Base-by-base conservation (phyloP, 2,797 vertebrate genomes). In the Hirundo rustica region DNA sequence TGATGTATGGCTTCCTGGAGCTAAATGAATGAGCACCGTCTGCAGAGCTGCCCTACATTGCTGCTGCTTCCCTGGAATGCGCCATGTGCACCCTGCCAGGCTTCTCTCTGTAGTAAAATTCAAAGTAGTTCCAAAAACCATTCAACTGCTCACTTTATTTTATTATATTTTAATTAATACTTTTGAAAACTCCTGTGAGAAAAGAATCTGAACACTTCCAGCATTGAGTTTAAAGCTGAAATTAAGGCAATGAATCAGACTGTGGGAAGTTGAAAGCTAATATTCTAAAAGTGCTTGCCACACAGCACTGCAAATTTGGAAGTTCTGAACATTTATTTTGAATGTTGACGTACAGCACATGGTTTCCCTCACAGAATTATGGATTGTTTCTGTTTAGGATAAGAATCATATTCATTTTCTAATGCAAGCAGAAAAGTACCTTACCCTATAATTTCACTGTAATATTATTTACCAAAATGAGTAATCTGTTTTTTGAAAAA, bases 91-190 rank as follows among this genome's bases (percentile, higher is more conserved):
- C 61, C 88, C 89, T 89, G 81, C 72, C 89, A 82, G 80, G 60
- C 25, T 82, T 70, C 61, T 81, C 21, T 85, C 66, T 23, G 10
- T 17, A 61, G 85, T 50, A 61, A 92, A 90, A 95, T 57, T 11
- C 6, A 92, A 96, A 93, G 58, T 14, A 40, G 54, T 45, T 89
- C 64, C 16, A 32, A 90, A 93, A 93, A n/a, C 29, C 80, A 61
- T 88, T 91, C 90, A 93, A 82, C 36, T 0, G 0, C 38, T 84
- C n/a, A 17, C 64, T 94, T 92, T 68, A 71, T 95, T 94, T 92
- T 58, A 82, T 94, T 92, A 48, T 84, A 86, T 95, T 95, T 93
- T 94, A 96, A 96, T 97, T 92, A 96, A 94, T 95, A 82, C 57
- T 92, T 93, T 80, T 82, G 61, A 95, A 96, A 95, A 80, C 5